Conservation (phyloP, 2,113 vertebrate species). For the Myodes glareolus region DNA sequence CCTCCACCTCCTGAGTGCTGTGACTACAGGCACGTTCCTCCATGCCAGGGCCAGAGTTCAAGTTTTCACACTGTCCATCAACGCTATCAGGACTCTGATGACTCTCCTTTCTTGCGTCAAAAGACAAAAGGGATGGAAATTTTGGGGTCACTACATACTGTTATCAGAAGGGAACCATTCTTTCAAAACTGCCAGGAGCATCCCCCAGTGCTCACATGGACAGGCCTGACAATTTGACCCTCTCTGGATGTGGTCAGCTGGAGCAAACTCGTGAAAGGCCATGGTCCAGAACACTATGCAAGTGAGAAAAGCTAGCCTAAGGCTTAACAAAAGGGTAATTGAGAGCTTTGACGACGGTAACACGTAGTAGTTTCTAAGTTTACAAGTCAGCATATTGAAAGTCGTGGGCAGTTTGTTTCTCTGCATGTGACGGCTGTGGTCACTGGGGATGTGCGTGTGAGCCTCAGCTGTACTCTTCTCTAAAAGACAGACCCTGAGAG, state of each 20-base stretch:
- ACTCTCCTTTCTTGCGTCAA: neutral
- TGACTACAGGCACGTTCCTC: neutral
- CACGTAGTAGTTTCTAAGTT: neutral
- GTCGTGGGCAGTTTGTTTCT: neutral
- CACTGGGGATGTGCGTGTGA: neutral
- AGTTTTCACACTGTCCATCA: neutral
- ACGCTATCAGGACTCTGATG: neutral
- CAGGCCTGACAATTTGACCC: neutral
- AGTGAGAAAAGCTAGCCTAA: neutral
- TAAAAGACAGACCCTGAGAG: neutral
- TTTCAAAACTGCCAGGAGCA: neutral
- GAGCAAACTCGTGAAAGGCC: neutral
- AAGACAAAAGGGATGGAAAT: neutral
- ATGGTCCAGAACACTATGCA: neutral
- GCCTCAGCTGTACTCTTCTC: neutral
- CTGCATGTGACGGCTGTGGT: neutral
- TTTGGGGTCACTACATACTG: neutral
- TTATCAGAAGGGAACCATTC: neutral
- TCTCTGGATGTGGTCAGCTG: neutral
- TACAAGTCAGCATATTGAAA: neutral
- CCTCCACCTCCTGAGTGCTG: neutral
- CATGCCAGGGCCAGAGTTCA: neutral
- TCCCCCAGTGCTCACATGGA: neutral
- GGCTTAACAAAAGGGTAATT: neutral
- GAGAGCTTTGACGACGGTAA: neutral